These are phyloP conservation scores for Bemisia tabaci DNA, from an alignment of 1,140 invertebrate genomes.

Conservation along the genomic window DNA sequence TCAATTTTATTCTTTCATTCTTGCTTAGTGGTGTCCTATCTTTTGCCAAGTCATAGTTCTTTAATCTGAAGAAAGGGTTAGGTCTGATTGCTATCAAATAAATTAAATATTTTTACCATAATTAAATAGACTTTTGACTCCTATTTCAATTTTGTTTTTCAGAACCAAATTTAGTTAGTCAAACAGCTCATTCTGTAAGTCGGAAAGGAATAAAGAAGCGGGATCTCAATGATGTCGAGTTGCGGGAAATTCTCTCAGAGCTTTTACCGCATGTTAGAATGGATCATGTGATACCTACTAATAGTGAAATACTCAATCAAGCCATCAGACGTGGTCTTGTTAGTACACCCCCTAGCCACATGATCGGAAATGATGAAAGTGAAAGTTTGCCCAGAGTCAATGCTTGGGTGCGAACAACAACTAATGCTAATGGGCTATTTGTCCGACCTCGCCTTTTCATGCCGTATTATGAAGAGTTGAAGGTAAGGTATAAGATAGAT, in stretches of 20 bases:
- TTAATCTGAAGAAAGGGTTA: no score
- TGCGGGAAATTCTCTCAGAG: conserved; percentile 73
- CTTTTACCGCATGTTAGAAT: conserved; percentile 64
- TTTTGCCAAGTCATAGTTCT: no score
- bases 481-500: conserved; percentile 41
- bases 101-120: no score
- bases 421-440: conserved; percentile 61
- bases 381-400: conserved; percentile 42
- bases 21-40: no score
- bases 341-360: conserved; percentile 70
- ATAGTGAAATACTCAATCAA: conserved; percentile 62
- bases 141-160: conserved; percentile 26
- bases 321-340: conserved; percentile 73
- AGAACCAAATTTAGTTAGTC: conserved; percentile 82
- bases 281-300: conserved; percentile 77
- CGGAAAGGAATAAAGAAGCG: conserved; percentile 72
- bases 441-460: conserved; percentile 77
- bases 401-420: conserved; percentile 68
- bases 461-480: conserved; percentile 88
- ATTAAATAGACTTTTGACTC: no score
- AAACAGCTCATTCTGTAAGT: conserved; percentile 79
- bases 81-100: no score
- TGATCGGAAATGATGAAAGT: conserved; percentile 62
- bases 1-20: no score
- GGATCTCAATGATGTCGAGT: conserved; percentile 72